phyloP scores from a whole-genome alignment of 2,113 vertebrate genomes.

The Embiotoca jacksoni region DNA sequence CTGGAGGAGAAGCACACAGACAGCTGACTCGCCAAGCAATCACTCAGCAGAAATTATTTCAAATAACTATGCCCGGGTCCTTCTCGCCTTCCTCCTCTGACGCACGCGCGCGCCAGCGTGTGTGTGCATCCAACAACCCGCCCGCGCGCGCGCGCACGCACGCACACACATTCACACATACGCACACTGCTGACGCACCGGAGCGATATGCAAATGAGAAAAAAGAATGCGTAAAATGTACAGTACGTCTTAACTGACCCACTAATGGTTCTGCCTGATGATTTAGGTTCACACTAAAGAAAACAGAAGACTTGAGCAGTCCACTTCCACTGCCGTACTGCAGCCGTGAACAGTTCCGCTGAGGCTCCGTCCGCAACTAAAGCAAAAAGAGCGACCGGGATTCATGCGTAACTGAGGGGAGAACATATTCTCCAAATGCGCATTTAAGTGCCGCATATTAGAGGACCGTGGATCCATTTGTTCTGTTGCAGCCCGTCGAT shows the following conservation, averaged over 20 bases:
- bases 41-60: conserved; percentile 73
- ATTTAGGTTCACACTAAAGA: conserved; percentile 26
- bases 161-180: neutral
- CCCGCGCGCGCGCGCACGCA: neutral
- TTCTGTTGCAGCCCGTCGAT: neutral
- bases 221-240: conserved; percentile 34
- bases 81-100: conserved; percentile 20
- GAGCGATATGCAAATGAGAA: conserved; percentile 39
- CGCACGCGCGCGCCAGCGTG: neutral
- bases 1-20: conserved; percentile 33
- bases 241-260: neutral
- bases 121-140: conserved; percentile 15
- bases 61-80: conserved; percentile 54
- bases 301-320: conserved; percentile 17
- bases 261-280: neutral
- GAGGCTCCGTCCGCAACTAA: conserved; percentile 39
- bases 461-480: conserved; percentile 7
- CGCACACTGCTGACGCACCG: conserved; percentile 61
- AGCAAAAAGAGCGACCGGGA: conserved; percentile 19
- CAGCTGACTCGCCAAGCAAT: conserved; percentile 59
- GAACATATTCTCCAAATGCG: conserved; percentile 51
- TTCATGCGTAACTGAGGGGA: conserved; percentile 36
- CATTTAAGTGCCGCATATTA: conserved; percentile 63
- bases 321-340: conserved; percentile 41
- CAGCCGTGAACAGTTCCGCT: conserved; percentile 44